phyloP scores from a whole-genome alignment of 2,888 invertebrate species.

The Phyllotreta cruciferae region DNA sequence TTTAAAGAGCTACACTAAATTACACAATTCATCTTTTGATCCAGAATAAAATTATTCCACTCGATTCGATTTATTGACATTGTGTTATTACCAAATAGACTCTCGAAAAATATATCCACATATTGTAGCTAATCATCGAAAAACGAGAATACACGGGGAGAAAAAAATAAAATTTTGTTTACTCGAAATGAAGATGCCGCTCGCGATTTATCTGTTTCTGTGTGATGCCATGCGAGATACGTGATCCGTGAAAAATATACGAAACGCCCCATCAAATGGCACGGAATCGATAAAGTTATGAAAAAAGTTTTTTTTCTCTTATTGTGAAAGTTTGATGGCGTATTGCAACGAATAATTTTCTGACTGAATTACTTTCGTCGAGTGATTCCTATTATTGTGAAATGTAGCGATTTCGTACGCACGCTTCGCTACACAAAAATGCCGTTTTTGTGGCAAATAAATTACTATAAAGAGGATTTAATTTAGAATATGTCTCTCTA shows the following conservation, averaged over 20 bases:
- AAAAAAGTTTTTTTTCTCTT: conserved; percentile 28
- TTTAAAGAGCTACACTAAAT: too few relatives aligned
- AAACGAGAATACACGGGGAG: background rate
- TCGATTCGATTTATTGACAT: too few relatives aligned
- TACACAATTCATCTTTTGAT: too few relatives aligned
- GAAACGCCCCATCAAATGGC: conserved; percentile 28
- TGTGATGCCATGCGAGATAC: conserved; percentile 9
- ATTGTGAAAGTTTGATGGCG: conserved; percentile 17
- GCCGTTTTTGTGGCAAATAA: conserved; percentile 8
- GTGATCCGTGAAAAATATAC: conserved; percentile 27
- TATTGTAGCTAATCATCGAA: too few relatives aligned
- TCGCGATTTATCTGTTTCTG: conserved; percentile 12
- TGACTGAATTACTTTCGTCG: conserved; percentile 22
- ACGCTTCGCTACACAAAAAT: conserved; percentile 18
- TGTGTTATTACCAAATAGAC: too few relatives aligned
- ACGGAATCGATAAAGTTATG: conserved; percentile 32
- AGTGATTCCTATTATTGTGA: conserved; percentile 20
- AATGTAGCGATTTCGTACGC: conserved; percentile 19
- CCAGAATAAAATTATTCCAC: too few relatives aligned
- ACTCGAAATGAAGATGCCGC: conserved; percentile 14
- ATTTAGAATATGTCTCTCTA: background rate
- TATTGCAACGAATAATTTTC: conserved; percentile 27
- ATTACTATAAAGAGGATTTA: background rate
- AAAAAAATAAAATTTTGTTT: conserved; percentile 19
- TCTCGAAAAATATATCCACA: too few relatives aligned